A percentile compares a stretch with the other conserved stretches of the same genome.
phyloP scores from a whole-genome alignment of 1,140 invertebrate genomes.

The Heliconius melpomene region DNA sequence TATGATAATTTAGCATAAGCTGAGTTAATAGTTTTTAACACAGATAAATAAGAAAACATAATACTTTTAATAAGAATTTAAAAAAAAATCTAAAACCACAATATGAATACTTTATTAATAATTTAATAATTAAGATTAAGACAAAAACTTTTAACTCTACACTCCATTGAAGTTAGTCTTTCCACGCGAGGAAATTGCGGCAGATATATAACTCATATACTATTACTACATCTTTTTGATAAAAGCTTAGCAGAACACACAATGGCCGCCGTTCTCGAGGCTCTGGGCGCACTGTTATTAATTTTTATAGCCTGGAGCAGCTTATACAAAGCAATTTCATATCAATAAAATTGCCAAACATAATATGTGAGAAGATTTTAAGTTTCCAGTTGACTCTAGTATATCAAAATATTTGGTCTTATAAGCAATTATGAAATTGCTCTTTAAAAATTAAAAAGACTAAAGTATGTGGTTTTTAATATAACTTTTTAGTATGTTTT shows the following conservation, averaged over 20 bases:
- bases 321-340: constrained; percentile 15
- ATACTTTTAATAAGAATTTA: no score
- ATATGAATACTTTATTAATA: no score
- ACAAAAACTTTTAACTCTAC: not conserved
- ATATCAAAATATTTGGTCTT: not conserved
- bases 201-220: constrained; percentile 14
- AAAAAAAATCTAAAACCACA: not conserved
- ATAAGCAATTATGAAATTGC: not conserved
- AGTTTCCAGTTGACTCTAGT: not conserved
- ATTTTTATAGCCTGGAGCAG: constrained; percentile 17
- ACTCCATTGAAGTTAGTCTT: not conserved
- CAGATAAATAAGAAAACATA: no score
- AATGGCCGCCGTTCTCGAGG: constrained; percentile 1
- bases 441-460: not conserved
- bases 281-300: constrained; percentile 12
- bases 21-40: no score
- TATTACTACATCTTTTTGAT: constrained; percentile 20
- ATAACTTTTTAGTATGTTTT: no score
- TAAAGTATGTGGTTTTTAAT: no score
- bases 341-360: constrained; percentile 16
- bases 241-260: constrained; percentile 18
- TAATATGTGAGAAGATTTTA: constrained; percentile 14
- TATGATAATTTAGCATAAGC: no score
- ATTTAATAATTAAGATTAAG: no score
- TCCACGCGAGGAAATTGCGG: not conserved